phyloP scores from a whole-genome alignment of 2,888 invertebrate species.

The Drymonia ruficornis region DNA sequence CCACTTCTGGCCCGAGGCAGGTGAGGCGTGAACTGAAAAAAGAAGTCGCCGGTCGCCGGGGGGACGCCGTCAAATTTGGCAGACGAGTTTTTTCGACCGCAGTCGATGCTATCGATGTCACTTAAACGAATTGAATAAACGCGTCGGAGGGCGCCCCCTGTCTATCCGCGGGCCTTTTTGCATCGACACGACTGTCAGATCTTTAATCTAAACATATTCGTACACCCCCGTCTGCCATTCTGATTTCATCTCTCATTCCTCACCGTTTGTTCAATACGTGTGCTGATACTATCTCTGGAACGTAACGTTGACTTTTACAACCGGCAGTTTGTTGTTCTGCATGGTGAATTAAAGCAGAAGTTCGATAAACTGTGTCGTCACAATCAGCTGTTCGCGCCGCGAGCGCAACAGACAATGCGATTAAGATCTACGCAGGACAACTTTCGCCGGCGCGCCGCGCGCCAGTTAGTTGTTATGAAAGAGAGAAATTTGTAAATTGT shows the following conservation, averaged over 20 bases:
- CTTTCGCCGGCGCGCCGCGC: conserved; percentile 84
- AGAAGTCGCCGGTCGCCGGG: conserved; percentile 58
- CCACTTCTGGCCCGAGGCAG: conserved; percentile 66
- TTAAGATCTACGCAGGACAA: conserved; percentile 86
- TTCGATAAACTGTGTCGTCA: conserved; percentile 75
- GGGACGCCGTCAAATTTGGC: conserved; percentile 71
- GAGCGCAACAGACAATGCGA: conserved; percentile 85
- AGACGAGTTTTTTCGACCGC: conserved; percentile 79
- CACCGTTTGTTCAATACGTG: conserved; percentile 28
- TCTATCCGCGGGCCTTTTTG: conserved; percentile 51
- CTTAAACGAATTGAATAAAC: conserved; percentile 83
- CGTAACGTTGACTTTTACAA: conserved; percentile 31
- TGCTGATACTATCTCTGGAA: conserved; percentile 17
- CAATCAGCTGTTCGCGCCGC: conserved; percentile 81
- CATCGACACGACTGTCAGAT: conserved; percentile 42
- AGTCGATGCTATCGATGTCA: conserved; percentile 81
- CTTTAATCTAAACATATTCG: conserved; percentile 41
- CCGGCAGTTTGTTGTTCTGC: conserved; percentile 35
- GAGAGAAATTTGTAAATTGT: conserved; percentile 86
- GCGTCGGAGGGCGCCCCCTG: conserved; percentile 66
- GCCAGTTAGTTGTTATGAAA: conserved; percentile 86
- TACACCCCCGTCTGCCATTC: conserved; percentile 39
- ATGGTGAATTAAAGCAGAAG: conserved; percentile 66
- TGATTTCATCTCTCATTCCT: conserved; percentile 27
- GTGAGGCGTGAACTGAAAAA: conserved; percentile 77